Conservation (phyloP, 1,140 invertebrate genomes). For the Chymomyza costata region DNA sequence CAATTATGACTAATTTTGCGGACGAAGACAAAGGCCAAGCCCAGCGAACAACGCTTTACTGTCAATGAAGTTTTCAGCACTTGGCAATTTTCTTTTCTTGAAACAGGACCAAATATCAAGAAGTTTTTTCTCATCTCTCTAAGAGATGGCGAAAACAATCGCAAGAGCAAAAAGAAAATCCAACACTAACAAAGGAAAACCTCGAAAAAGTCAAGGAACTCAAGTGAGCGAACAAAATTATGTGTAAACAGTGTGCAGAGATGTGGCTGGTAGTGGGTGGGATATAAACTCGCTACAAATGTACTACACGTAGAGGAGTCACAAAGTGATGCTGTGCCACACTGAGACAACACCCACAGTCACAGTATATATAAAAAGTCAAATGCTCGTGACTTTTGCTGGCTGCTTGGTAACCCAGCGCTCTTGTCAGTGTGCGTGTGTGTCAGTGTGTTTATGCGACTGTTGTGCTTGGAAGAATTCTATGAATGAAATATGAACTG, state of each 20-base stretch:
- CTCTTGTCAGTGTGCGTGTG: conserved; percentile 24
- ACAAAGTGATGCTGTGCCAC: conserved; percentile 14
- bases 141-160: conserved; percentile 2
- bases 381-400: conserved; percentile 57
- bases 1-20: conserved; percentile 63
- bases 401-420: conserved; percentile 46
- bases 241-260: conserved; percentile 28
- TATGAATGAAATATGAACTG: conserved; percentile 52
- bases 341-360: neutral
- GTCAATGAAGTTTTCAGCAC: conserved; percentile 59
- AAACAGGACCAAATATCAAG: conserved; percentile 28
- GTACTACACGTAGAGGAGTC: too few relatives aligned
- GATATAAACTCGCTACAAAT: conserved; percentile 14
- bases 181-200: conserved; percentile 33
- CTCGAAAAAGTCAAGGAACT: conserved; percentile 65
- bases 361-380: conserved; percentile 3
- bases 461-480: conserved; percentile 18
- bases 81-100: conserved; percentile 63
- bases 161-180: neutral
- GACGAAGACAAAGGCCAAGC: conserved; percentile 41
- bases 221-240: conserved; percentile 41
- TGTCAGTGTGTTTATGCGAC: conserved; percentile 27
- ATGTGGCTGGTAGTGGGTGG: neutral
- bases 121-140: neutral
- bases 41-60: conserved; percentile 21